Evolutionary conservation across 2,888 invertebrate species (phyloP).

Genomic region (Rhodophaea formosa): DNA sequence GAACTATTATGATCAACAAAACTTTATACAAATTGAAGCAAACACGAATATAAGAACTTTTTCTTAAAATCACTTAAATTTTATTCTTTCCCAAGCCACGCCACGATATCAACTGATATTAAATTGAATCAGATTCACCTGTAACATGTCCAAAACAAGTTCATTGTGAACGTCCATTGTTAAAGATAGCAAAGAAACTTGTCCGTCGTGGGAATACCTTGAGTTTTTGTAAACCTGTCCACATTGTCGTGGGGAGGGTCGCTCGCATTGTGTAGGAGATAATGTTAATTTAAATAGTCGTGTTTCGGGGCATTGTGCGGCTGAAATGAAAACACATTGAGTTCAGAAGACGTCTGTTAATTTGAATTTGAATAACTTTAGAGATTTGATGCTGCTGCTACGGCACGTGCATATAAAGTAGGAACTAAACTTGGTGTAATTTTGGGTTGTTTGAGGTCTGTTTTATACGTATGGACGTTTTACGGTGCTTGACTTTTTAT

Average conservation of each 20-base stretch:
- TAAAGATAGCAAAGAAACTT: constrained; percentile 31
- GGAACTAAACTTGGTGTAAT: neutral
- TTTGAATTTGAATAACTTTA: constrained; percentile 19
- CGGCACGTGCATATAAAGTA: constrained; percentile 13
- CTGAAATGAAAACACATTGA: constrained; percentile 19
- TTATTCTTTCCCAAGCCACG: neutral
- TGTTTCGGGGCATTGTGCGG: constrained; percentile 16
- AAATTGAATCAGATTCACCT: constrained; percentile 23
- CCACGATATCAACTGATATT: constrained; percentile 1
- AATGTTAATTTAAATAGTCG: constrained; percentile 12
- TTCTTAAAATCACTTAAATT: no score
- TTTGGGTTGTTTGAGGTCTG: neutral
- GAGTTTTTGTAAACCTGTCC: constrained; percentile 29
- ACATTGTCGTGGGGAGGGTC: constrained; percentile 10
- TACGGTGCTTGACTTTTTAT: neutral
- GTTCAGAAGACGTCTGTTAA: constrained; percentile 17
- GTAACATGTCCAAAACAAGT: constrained; percentile 24
- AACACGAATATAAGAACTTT: no score
- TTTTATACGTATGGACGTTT: neutral
- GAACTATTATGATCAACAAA: no score
- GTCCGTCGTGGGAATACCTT: constrained; percentile 36
- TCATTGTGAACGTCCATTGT: constrained; percentile 29
- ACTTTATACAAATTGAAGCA: no score
- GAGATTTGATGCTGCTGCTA: constrained; percentile 17
- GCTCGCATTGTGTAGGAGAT: constrained; percentile 15